Evolutionary conservation across 2,113 vertebrate species (phyloP), one percentile per base, ranked within the genome.

Genomic region (Lagenorhynchus albirostris): DNA sequence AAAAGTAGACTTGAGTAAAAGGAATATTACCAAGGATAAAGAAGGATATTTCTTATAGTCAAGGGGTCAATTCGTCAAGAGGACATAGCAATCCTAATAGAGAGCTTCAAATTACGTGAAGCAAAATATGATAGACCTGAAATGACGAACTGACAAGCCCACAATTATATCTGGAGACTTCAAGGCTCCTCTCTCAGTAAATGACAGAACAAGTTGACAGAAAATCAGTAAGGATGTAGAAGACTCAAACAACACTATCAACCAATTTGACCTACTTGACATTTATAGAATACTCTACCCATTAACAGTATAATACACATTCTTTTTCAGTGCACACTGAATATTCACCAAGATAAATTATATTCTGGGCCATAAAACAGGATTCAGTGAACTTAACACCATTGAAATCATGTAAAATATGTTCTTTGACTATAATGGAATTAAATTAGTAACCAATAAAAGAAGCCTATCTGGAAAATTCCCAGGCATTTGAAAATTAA

Each of bases 351-450:
- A 70, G 29, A 71, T 15, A 82, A 79, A 85, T 84, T 58, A 96
- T 55, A 41, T 50, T 29, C 36, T 67, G 9, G 53, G 31, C 77
- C 63, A 85, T 88, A 92, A 96, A 87, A 68, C 47, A 85, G 76
- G 67, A 70, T 79, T 94, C 58, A 67, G 55, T 96, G 73, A 83
- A 71, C 62, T 65, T 91, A 68, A 80, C 38, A 50, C 17, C 85
- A 60, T n/a, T 84, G 26, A 81, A 94, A 85, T 94, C 20, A 95
- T 70, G 36, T 71, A 95, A 92, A 80, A 90, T 47, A 62, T 18
- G 25, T 87, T 74, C 5, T 58, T 73, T 65, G 84, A 55, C 18
- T n/a, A 76, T 25, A 92, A 29, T 12, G 20, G 38, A 90, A 94
- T 93, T 88, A 74, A 83, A 92, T 44, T 68, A 95, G 10, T 55